phyloP scores from a whole-genome alignment of 1,140 invertebrate genomes.

The Drosophila watanabei region DNA sequence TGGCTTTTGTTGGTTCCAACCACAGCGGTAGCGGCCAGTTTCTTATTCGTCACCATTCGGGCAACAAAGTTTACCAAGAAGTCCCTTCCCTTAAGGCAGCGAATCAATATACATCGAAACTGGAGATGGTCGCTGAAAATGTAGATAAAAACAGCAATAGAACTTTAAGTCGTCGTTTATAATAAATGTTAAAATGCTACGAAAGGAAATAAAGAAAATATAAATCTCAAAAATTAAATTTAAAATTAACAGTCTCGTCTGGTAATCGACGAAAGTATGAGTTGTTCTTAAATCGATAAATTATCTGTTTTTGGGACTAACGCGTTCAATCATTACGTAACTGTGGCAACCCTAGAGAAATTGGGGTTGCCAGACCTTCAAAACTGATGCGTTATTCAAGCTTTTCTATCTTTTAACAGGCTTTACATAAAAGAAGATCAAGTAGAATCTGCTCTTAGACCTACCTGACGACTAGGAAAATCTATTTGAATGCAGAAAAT shows the following conservation, averaged over 20 bases:
- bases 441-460: neutral
- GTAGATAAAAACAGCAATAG: too few relatives aligned
- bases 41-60: neutral
- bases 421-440: neutral
- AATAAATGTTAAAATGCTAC: neutral
- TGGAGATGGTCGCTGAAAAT: neutral
- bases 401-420: neutral
- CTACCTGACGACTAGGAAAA: neutral
- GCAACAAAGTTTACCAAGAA: neutral
- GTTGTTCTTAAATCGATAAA: neutral
- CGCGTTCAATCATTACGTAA: neutral
- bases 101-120: neutral
- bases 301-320: neutral
- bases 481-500: neutral
- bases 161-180: neutral
- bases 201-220: neutral
- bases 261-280: neutral
- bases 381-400: neutral
- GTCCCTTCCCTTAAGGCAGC: neutral
- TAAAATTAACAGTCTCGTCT: neutral
- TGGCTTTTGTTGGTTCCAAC: constrained; percentile 11
- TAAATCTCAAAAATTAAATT: neutral
- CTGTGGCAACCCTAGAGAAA: neutral
- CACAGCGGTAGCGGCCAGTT: neutral
- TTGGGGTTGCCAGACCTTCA: neutral